Base-by-base conservation (phyloP, 2,797 vertebrate species). In the Enteromius argenteus region DNA sequence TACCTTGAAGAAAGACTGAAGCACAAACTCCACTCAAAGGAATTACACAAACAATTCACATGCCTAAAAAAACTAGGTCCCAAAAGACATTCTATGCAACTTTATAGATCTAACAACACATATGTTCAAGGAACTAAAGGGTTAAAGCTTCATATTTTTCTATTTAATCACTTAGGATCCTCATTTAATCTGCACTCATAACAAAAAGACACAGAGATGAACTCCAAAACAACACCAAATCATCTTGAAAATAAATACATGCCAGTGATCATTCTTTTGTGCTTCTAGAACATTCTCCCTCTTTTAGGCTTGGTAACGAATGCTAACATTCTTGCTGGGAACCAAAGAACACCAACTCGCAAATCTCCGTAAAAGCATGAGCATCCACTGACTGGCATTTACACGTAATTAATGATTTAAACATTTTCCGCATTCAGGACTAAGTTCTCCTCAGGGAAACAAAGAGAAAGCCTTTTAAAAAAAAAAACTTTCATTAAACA, bases 341-440 rank as follows among this genome's bases (percentile, higher is more conserved):
- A 71, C 27, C 5, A n/a, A 80, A 44, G 7, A 39, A 71, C n/a
- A 23, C 78, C 84, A 84, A 87, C 91, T 85, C 81, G 5, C 86
- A 90, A 91, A 89, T 86, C 90, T 88, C 87, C 89, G 89, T 90
- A 88, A 86, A 87, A 71, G 49, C 85, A 73, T 82, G 35, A 3
- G 1, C 80, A 75, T 84, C 87, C 86, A 86, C 69, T 64, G 80
- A 19, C 86, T 81, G 88, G 80, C 81, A 88, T 87, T 89, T 86
- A 85, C 42, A 86, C 64, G 66, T 86, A 86, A 85, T 87, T 67
- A 64, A 74, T 73, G 86, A 86, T 90, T 89, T 90, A 88, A 91
- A 89, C 90, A 88, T 90, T 90, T 84, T 14, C 79, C 0, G 80
- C 91, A 91, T 92, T 91, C 89, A 89, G 82, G 84, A 82, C 51